These are phyloP conservation scores for Paramuricea clavata DNA, from an alignment of 92 coral and sea anemone species.

Conservation along the genomic window DNA sequence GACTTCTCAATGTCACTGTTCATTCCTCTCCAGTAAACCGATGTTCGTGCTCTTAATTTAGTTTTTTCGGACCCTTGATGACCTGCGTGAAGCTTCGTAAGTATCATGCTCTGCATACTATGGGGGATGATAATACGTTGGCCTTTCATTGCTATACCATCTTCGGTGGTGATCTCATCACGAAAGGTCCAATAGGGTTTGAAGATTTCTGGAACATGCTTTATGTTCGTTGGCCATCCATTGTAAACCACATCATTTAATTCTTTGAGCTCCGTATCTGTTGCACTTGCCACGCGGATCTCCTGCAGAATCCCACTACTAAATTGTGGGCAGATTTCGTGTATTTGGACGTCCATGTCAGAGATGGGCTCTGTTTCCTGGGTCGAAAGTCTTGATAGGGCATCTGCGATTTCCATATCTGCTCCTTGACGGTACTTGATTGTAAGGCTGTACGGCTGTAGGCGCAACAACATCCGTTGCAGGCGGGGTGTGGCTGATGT, in stretches of 20 bases:
- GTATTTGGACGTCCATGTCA: slow-evolving; percentile 56
- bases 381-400: slow-evolving; percentile 60
- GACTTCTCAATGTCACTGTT: too few relatives aligned
- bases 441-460: slow-evolving; percentile 67
- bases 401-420: slow-evolving; percentile 57
- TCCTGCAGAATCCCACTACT: slow-evolving; percentile 36
- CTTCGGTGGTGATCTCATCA: slow-evolving; percentile 54
- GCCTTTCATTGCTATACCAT: slow-evolving; percentile 52
- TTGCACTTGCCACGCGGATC: slow-evolving; percentile 11
- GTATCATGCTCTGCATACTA: slow-evolving; percentile 44
- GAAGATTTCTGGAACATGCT: slow-evolving; percentile 41
- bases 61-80: too few relatives aligned
- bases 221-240: slow-evolving; percentile 63
- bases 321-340: slow-evolving; percentile 56
- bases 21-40: too few relatives aligned
- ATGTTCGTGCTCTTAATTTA: too few relatives aligned
- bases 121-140: slow-evolving; percentile 57
- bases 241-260: slow-evolving; percentile 50
- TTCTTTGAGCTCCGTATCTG: slow-evolving; percentile 42
- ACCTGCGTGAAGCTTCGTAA: too few relatives aligned
- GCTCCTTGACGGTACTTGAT: slow-evolving; percentile 65
- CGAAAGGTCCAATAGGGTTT: slow-evolving; percentile 60
- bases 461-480: slow-evolving; percentile 62
- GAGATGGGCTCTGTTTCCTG: slow-evolving; percentile 23
- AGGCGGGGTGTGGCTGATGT: slow-evolving; percentile 65